Conservation (phyloP, 2,797 vertebrate genomes). For the Aeoliscus strigatus region DNA sequence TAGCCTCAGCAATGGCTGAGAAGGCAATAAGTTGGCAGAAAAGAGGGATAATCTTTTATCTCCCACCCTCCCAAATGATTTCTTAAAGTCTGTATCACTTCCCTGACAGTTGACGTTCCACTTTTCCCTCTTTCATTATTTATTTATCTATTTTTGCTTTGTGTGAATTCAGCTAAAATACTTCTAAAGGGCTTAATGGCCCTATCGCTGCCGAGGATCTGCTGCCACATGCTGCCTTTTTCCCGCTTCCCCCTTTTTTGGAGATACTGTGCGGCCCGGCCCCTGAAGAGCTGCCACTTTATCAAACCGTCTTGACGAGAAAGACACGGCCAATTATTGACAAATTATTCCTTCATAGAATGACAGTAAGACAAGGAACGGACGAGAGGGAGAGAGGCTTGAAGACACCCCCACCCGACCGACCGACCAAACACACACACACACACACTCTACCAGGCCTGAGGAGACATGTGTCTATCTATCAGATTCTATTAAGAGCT, state of each 20-base stretch:
- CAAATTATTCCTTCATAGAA: constrained; percentile 78
- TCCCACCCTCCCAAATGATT: constrained; percentile 74
- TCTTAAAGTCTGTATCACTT: constrained; percentile 79
- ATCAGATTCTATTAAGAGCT: constrained; percentile 81
- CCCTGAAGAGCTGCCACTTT: constrained; percentile 61
- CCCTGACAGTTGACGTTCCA: constrained; percentile 76
- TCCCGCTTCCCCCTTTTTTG: constrained; percentile 32
- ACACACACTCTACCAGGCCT: constrained; percentile 46
- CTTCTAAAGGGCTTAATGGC: constrained; percentile 79
- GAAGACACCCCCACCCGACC: constrained; percentile 51
- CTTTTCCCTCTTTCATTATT: constrained; percentile 79
- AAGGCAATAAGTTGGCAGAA: constrained; percentile 74
- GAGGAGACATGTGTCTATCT: constrained; percentile 69
- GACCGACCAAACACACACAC: constrained; percentile 1
- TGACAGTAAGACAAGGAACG: constrained; percentile 59
- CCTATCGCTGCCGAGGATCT: constrained; percentile 73
- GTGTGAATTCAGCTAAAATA: constrained; percentile 86
- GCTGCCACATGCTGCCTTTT: constrained; percentile 73
- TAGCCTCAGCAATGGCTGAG: constrained; percentile 69
- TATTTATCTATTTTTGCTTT: constrained; percentile 82
- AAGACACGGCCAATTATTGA: constrained; percentile 82
- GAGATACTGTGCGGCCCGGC: constrained; percentile 63
- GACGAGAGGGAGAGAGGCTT: constrained; percentile 28
- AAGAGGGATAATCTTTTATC: constrained; percentile 79
- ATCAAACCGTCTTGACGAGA: constrained; percentile 74